phyloP scores from a whole-genome alignment of 1,140 invertebrate species.

The Cotesia glomerata region DNA sequence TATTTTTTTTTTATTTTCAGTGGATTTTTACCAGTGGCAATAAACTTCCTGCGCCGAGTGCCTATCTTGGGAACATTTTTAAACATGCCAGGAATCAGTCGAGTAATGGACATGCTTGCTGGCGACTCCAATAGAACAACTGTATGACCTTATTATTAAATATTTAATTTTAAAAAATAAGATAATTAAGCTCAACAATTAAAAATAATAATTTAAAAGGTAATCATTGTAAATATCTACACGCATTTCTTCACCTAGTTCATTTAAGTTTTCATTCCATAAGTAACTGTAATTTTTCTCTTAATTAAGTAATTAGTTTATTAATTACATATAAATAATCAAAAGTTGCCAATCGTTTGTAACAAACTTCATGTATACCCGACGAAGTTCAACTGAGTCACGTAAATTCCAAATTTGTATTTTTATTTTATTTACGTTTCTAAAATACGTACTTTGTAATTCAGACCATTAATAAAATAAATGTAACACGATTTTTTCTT shows the following conservation, averaged over 20 bases:
- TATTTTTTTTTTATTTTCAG: conserved; percentile 60
- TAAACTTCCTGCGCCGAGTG: conserved; percentile 84
- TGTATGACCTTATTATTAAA: conserved; percentile 62
- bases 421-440: neutral
- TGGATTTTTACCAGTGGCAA: conserved; percentile 87
- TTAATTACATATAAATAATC: neutral
- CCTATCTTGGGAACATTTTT: conserved; percentile 77
- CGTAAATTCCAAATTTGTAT: neutral
- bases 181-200: conserved; percentile 26
- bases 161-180: conserved; percentile 14
- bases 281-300: no score
- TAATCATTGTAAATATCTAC: conserved; percentile 51
- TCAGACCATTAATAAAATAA: neutral
- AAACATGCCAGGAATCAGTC: conserved; percentile 76
- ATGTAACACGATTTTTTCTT: neutral
- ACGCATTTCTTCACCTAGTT: neutral
- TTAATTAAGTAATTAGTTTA: neutral
- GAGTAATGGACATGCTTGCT: conserved; percentile 67
- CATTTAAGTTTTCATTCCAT: conserved; percentile 10
- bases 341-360: neutral
- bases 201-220: neutral
- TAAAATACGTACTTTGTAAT: conserved; percentile 23
- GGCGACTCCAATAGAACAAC: conserved; percentile 70
- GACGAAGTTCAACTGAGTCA: neutral
- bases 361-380: neutral